Evolutionary conservation across 2,797 vertebrate genomes (phyloP).

Genomic region (Channallabes apus): DNA sequence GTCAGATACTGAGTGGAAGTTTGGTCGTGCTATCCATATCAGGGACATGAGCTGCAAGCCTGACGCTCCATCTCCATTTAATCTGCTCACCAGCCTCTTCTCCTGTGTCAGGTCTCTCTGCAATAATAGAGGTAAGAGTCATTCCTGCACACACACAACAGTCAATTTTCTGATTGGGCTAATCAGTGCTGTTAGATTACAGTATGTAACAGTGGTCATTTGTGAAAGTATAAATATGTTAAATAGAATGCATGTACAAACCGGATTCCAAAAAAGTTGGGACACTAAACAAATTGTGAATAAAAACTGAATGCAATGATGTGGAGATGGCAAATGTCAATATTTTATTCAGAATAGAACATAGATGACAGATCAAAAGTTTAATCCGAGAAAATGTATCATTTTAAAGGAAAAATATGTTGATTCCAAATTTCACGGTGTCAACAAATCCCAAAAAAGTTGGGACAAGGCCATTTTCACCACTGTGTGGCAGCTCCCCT

Average conservation of each 20-base stretch:
- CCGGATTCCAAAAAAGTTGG: too few species aligned
- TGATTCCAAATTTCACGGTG: too few species aligned
- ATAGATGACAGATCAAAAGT: too few species aligned
- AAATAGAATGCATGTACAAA: neutral
- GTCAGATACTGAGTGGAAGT: slow-evolving; percentile 70
- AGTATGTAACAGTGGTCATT: neutral
- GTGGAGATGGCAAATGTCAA: too few species aligned
- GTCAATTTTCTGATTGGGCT: neutral
- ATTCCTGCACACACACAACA: neutral
- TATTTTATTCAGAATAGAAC: too few species aligned
- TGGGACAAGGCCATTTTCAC: too few species aligned
- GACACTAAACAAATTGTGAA: too few species aligned
- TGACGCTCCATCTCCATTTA: slow-evolving; percentile 65
- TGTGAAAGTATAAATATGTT: neutral
- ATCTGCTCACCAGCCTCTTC: slow-evolving; percentile 65
- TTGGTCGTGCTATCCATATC: slow-evolving; percentile 66
- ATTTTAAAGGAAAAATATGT: too few species aligned
- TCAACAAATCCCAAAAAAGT: too few species aligned
- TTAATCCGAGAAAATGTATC: too few species aligned
- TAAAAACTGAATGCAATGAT: too few species aligned
- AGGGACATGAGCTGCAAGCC: slow-evolving; percentile 67
- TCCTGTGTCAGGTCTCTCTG: slow-evolving; percentile 62
- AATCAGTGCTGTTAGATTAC: neutral
- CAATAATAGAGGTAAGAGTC: slow-evolving; percentile 62
- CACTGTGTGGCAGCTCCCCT: too few species aligned